Evolutionary conservation across 2,888 invertebrate genomes (phyloP).

Genomic region (Encarsia formosa): DNA sequence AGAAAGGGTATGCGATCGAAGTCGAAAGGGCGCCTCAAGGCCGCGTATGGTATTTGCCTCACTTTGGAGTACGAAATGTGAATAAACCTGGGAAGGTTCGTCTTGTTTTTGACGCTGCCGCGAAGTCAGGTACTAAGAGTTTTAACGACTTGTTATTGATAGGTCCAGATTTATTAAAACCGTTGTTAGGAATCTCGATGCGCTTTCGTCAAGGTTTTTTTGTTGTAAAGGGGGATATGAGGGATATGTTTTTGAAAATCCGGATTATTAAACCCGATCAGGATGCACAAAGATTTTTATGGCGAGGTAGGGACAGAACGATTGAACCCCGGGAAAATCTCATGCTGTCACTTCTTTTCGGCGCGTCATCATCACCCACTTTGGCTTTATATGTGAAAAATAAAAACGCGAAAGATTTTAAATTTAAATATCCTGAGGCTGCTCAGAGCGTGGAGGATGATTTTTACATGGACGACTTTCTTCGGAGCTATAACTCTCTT

Average conservation of each 20-base stretch:
- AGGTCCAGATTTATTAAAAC: background rate
- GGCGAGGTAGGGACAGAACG: background rate
- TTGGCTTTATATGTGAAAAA: constrained; percentile 31
- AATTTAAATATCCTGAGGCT: constrained; percentile 26
- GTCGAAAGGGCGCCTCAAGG: background rate
- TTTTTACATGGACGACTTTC: constrained; percentile 33
- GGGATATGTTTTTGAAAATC: constrained; percentile 7
- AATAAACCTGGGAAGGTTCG: background rate
- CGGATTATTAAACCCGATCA: background rate
- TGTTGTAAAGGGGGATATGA: background rate
- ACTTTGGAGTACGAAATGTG: background rate
- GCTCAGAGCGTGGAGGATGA: constrained; percentile 30
- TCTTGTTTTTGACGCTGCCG: constrained; percentile 4
- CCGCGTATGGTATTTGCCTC: background rate
- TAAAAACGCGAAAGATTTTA: constrained; percentile 28
- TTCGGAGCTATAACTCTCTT: constrained; percentile 25
- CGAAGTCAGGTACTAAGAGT: background rate
- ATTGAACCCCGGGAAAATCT: background rate
- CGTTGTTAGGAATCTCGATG: background rate
- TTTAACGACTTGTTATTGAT: background rate
- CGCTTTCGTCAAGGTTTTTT: background rate
- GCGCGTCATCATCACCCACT: constrained; percentile 1
- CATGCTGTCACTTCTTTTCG: background rate
- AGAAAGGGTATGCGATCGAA: background rate
- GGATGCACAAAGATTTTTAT: constrained; percentile 2